These are phyloP conservation scores for Psittacula echo DNA, from an alignment of 2,797 vertebrate genomes.

Conservation along the genomic window DNA sequence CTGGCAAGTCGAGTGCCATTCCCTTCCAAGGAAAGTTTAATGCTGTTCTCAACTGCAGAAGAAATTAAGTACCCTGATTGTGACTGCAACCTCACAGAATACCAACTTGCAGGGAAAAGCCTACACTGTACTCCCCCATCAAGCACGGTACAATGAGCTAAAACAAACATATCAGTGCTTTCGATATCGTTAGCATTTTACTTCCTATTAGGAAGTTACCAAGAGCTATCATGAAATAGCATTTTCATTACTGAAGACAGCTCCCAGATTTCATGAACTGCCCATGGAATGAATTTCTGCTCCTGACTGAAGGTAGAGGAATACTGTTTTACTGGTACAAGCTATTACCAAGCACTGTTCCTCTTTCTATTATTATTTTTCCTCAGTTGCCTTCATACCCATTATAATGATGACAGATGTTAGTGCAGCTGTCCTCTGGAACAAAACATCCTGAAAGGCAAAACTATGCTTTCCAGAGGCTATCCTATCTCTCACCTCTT, in stretches of 20 bases:
- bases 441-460: neutral
- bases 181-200: neutral
- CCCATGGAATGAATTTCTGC: neutral
- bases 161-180: neutral
- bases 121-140: neutral
- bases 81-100: neutral
- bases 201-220: neutral
- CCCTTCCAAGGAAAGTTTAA: conserved; percentile 5
- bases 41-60: neutral
- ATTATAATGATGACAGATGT: neutral
- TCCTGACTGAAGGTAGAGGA: neutral
- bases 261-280: neutral
- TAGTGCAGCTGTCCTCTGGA: neutral
- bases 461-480: neutral
- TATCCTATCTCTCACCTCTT: neutral
- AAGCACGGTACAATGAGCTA: neutral
- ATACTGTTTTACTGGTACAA: neutral
- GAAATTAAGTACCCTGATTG: neutral
- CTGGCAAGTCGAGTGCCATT: neutral
- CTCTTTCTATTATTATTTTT: neutral
- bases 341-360: neutral
- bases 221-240: neutral
- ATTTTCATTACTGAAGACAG: neutral
- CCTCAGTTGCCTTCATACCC: neutral
- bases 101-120: neutral